These are phyloP conservation scores for Heterotis niloticus DNA, from an alignment of 2,113 vertebrate genomes.

Conservation along the genomic window DNA sequence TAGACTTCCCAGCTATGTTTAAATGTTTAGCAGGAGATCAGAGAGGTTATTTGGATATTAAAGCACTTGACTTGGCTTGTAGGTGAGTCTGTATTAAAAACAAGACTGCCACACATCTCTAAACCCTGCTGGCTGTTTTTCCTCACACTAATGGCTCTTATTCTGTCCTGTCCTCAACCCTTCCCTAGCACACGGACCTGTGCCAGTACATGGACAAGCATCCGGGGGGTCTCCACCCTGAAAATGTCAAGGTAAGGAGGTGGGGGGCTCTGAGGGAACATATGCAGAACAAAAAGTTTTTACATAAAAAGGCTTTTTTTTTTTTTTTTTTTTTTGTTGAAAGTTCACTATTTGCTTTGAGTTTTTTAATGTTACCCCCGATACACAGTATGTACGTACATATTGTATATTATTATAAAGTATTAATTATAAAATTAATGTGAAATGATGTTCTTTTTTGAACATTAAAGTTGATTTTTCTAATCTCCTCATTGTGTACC, in stretches of 20 bases:
- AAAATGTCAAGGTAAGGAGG: constrained; percentile 88
- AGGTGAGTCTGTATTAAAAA: no score
- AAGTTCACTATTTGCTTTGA: background rate
- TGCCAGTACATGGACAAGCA: constrained; percentile 99
- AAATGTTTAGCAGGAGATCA: background rate
- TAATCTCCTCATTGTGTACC: no score
- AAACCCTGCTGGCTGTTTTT: background rate
- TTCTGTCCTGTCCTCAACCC: constrained; percentile 40
- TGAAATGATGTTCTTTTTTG: no score
- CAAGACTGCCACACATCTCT: background rate
- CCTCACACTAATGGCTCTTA: background rate
- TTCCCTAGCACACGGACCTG: constrained; percentile 89
- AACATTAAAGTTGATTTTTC: no score
- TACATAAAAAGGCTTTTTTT: background rate
- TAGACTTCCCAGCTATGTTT: background rate
- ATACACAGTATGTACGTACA: background rate
- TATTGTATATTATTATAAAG: no score
- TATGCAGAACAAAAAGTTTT: background rate
- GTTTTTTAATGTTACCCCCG: background rate
- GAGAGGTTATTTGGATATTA: no score
- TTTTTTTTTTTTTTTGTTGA: background rate
- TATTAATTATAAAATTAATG: no score
- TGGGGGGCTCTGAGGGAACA: background rate
- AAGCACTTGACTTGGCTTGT: no score
- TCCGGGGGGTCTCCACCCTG: constrained; percentile 90